phyloP scores from a whole-genome alignment of 1,140 invertebrate genomes.

The Drosophila hydei region DNA sequence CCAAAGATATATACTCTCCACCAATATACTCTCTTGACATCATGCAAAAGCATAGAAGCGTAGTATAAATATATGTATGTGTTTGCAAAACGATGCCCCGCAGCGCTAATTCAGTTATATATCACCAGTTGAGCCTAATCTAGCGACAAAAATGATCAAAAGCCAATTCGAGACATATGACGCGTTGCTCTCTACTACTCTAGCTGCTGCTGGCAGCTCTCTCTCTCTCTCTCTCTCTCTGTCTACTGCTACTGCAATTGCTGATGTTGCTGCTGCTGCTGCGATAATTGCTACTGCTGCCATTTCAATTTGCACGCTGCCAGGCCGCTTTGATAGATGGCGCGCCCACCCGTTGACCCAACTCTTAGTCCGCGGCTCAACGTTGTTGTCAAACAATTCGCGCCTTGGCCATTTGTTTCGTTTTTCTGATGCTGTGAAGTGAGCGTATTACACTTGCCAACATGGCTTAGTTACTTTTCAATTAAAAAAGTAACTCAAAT shows the following conservation, averaged over 20 bases:
- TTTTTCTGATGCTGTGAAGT: constrained; percentile 18
- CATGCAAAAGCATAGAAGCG: background rate
- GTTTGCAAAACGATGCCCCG: constrained; percentile 50
- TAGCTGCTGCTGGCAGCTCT: background rate
- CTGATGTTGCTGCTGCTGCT: constrained; percentile 19
- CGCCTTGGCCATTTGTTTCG: constrained; percentile 77
- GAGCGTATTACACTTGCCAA: background rate
- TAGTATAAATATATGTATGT: background rate
- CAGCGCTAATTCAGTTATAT: constrained; percentile 77
- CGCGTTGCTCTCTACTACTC: background rate
- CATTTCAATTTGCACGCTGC: constrained; percentile 71
- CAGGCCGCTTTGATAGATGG: constrained; percentile 66
- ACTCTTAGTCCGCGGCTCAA: constrained; percentile 6
- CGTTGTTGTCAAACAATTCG: constrained; percentile 72
- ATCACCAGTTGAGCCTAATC: constrained; percentile 71
- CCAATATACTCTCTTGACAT: background rate
- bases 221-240: too few relatives aligned
- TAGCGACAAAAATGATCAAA: constrained; percentile 54
- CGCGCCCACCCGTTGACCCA: constrained; percentile 31
- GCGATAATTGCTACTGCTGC: constrained; percentile 76
- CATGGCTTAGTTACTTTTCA: background rate
- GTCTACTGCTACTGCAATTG: background rate
- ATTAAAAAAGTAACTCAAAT: background rate
- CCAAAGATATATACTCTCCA: too few relatives aligned
- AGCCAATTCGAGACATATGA: constrained; percentile 12